Conservation (phyloP, 2,113 vertebrate species). For the Saguinus imperator region DNA sequence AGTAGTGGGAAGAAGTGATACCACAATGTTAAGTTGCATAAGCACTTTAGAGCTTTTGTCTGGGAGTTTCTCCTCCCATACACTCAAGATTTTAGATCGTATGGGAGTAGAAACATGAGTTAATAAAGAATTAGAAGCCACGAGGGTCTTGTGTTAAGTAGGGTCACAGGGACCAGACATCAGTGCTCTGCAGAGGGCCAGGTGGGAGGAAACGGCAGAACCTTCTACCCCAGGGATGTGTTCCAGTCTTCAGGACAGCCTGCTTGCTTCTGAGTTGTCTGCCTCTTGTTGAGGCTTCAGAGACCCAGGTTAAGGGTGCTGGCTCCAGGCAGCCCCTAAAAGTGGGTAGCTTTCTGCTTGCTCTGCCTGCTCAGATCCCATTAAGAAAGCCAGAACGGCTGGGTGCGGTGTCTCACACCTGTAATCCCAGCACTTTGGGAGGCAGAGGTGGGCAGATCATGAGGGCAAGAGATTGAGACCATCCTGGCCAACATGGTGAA, state of each 20-base stretch:
- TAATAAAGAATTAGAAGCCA: not conserved
- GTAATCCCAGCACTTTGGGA: too few relatives aligned
- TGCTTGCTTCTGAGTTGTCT: not conserved
- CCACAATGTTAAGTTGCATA: not conserved
- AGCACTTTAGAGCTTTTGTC: not conserved
- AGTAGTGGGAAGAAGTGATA: not conserved
- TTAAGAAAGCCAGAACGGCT: not conserved
- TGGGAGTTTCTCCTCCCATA: too few relatives aligned
- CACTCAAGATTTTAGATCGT: not conserved
- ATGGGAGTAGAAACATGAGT: not conserved
- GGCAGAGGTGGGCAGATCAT: too few relatives aligned
- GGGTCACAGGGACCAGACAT: not conserved
- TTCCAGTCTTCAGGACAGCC: not conserved
- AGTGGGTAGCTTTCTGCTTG: not conserved
- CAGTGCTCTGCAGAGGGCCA: not conserved
- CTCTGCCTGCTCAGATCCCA: not conserved
- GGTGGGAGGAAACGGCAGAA: not conserved
- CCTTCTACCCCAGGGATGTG: not conserved
- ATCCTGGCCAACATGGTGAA: too few relatives aligned
- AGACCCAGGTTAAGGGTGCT: not conserved
- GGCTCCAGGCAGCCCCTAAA: too few relatives aligned
- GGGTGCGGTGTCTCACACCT: too few relatives aligned
- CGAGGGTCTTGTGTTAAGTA: not conserved
- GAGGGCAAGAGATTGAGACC: too few relatives aligned
- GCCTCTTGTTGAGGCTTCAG: not conserved